Conservation (phyloP, 2,113 vertebrate species). For the Thalassarche chlororhynchos region DNA sequence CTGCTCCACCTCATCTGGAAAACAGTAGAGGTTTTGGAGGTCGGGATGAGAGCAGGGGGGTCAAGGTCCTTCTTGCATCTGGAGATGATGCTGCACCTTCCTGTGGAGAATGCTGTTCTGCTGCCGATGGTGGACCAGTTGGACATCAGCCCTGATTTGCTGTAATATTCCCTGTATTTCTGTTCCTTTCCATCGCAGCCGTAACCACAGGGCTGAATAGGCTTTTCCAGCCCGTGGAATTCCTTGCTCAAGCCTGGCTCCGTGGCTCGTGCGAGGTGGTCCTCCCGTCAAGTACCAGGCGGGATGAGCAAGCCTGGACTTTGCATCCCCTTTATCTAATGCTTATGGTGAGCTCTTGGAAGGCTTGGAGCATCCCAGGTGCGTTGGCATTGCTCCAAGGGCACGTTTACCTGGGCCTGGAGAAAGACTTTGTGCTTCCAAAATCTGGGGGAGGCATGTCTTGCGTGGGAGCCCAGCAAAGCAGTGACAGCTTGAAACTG, state of each 20-base stretch:
- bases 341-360: neutral
- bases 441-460: neutral
- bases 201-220: accelerated
- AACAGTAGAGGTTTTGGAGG: neutral
- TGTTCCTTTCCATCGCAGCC: neutral
- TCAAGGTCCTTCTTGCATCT: neutral
- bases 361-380: neutral
- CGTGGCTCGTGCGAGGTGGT: accelerated
- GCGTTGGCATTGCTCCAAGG: neutral
- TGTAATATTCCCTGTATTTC: neutral
- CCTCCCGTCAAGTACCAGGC: neutral
- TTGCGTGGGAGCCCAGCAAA: neutral
- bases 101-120: neutral
- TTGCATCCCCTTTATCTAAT: neutral
- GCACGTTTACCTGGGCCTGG: neutral
- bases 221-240: neutral
- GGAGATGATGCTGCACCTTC: neutral
- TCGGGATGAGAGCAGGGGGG: neutral
- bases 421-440: neutral
- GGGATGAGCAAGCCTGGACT: neutral
- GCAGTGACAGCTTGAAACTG: neutral
- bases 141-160: neutral
- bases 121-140: accelerated
- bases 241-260: neutral
- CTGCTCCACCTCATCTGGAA: neutral